Evolutionary conservation across 2,888 invertebrate genomes (phyloP).

Genomic region (Hydrotaea cyrtoneurina): DNA sequence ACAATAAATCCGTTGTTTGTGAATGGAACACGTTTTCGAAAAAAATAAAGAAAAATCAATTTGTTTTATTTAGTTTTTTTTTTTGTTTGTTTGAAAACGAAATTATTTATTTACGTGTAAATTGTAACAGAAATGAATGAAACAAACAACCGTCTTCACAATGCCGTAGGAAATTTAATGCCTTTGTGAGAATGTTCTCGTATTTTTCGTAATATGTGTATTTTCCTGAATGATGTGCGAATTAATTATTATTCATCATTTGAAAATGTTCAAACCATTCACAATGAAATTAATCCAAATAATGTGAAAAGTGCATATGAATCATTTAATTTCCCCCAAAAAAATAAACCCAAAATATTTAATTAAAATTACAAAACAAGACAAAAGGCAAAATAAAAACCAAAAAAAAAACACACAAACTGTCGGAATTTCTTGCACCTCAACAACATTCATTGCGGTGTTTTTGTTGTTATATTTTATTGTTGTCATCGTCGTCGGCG

Average conservation of each 20-base stretch:
- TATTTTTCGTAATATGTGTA: not conserved
- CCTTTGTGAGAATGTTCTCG: not conserved
- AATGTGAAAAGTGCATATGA: constrained; percentile 1
- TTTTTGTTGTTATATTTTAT: not conserved
- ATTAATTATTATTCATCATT: not conserved
- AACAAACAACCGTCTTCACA: not conserved
- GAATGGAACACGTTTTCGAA: constrained; percentile 42
- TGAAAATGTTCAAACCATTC: not conserved
- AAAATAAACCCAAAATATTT: not conserved
- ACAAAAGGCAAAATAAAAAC: not conserved
- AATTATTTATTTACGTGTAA: constrained; percentile 7
- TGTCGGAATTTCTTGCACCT: constrained; percentile 30
- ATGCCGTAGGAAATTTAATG: constrained; percentile 33
- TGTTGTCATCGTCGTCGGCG: no score
- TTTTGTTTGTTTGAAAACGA: constrained; percentile 14
- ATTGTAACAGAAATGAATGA: not conserved
- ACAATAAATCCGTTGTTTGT: constrained; percentile 44
- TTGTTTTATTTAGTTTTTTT: constrained; percentile 16
- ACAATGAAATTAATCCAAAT: not conserved
- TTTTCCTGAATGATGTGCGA: constrained; percentile 42
- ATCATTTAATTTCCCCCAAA: not conserved
- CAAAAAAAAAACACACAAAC: not conserved
- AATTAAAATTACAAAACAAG: not conserved
- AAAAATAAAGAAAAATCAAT: not conserved
- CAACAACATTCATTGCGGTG: not conserved